Conservation (phyloP, 2,888 invertebrate species). For the Leptarthrus brevirostris region DNA sequence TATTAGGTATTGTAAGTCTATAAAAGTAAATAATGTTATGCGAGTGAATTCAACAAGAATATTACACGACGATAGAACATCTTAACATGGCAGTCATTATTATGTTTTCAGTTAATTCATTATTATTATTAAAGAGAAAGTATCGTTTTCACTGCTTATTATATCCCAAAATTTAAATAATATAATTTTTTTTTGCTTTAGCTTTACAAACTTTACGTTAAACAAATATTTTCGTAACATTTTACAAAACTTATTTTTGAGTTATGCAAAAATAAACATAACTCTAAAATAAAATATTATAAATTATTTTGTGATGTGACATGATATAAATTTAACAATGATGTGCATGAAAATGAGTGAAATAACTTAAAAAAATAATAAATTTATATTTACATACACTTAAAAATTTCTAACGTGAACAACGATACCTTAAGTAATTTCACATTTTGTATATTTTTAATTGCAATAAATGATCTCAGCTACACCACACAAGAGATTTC, state of each 20-base stretch:
- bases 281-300: background rate
- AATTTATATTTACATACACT: slow-evolving; percentile 24
- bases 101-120: background rate
- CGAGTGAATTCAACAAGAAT: slow-evolving; percentile 35
- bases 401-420: slow-evolving; percentile 9
- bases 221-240: no score
- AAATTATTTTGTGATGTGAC: background rate
- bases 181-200: no score
- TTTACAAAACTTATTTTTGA: background rate
- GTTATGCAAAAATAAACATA: background rate
- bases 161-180: no score
- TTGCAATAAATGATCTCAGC: background rate
- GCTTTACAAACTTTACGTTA: no score
- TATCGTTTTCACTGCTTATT: no score
- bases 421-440: slow-evolving; percentile 15
- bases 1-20: slow-evolving; percentile 26
- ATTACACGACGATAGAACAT: slow-evolving; percentile 34
- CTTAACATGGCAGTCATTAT: slow-evolving; percentile 42
- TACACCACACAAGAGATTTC: slow-evolving; percentile 13
- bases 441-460: no score
- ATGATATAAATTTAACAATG: no score
- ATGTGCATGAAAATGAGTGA: no score
- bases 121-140: no score
- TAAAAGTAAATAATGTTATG: slow-evolving; percentile 38
- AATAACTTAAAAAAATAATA: background rate